Base-by-base conservation (phyloP, 2,888 invertebrate species). In the Hypena proboscidalis region DNA sequence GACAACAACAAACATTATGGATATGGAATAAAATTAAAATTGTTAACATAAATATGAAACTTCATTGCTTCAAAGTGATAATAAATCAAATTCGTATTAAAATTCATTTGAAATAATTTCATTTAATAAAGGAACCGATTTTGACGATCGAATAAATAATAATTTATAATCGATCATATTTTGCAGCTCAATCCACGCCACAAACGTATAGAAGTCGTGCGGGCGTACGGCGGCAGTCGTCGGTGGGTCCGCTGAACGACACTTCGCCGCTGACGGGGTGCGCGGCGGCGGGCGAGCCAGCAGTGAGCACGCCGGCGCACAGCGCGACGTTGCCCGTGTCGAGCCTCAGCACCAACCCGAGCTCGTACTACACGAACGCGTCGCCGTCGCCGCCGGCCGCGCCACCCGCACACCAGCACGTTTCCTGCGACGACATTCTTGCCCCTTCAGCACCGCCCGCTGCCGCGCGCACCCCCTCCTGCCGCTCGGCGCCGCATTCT, bases 121-220 rank as follows among this genome's bases (percentile, higher is more conserved):
- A 29, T 29, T 5, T n/a, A 26, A 29, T 15, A 8, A 14, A 11
- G 7, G 4, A 10, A 8, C n/a, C 8, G 1, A 7, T 6, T 6
- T 4, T 31, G 2, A 3, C n/a, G n/a, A 21, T 3, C 7, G 20
- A 31, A 31, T 31, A 21, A 31, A 20, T 20, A 20, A 20, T 3
- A 15, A 29, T 4, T 29, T n/a, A 1, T 8, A 8, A 8, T 5
- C n/a, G 4, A 4, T 8, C 15, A 13, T 35, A 31, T 45, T 61
- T 92, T 92, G 38, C 90, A 93, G 93, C 93, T 39, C 93, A 93
- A 85, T 92, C 93, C 13, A 93, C 93, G 32, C 93, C 93, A 13
- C 93, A 91, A 70, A 90, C 93, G 52, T 92, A 92, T 56, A 90
- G 93, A 62, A 90, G 93, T 49, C 87, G 92, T 37, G 89, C 92